Base-by-base conservation (phyloP, 2,888 invertebrate species). In the Pammene fasciana region DNA sequence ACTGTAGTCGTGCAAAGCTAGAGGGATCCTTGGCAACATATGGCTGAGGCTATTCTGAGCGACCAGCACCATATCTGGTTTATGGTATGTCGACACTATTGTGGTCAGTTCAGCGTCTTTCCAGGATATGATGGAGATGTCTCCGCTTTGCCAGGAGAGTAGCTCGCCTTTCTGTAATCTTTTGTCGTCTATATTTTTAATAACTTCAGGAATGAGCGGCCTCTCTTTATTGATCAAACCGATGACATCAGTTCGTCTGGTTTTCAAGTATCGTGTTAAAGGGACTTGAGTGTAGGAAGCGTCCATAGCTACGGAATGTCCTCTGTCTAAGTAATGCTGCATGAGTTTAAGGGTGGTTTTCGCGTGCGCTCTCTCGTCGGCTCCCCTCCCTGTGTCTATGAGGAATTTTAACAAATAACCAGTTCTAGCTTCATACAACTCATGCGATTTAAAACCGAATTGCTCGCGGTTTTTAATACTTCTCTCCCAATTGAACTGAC, bases 381-480 rank as follows among this genome's bases (percentile, higher is more conserved):
- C 43, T 1, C 59, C 59, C 34, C 70, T 52, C 0, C 70, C 70
- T 5, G 65, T 65, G 5, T 70, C 70, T 13, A 70, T 70, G 60
- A 70, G 70, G 38, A 70, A 70, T 36, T 60, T 71, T 14, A 71
- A 38, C 16, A 71, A 61, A 62, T 71, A 64, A 34, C 67, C 67
- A 5, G 67, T 67, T 36, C 67, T 71, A 1, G 71, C 67, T 54
- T 71, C 71, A 52, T 67, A 71, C 0, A 71, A 38, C 11, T 71
- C 71, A 16, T 67, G 67, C 18, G 71, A 67, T 62, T 71, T 71
- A n/a, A 71, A 67, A 8, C 62, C 71, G 38, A 71, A 71, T n/a
- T 67, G 67, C 6, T 67, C 71, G 16, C 66, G 46, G 9, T 52
- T 71, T n/a, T 67, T 71, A 11, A 71, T 11, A 41, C 57, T 56